phyloP scores from a whole-genome alignment of 30 jellyfish, hydroid and myxozoan species.

The Turritopsis dohrnii region DNA sequence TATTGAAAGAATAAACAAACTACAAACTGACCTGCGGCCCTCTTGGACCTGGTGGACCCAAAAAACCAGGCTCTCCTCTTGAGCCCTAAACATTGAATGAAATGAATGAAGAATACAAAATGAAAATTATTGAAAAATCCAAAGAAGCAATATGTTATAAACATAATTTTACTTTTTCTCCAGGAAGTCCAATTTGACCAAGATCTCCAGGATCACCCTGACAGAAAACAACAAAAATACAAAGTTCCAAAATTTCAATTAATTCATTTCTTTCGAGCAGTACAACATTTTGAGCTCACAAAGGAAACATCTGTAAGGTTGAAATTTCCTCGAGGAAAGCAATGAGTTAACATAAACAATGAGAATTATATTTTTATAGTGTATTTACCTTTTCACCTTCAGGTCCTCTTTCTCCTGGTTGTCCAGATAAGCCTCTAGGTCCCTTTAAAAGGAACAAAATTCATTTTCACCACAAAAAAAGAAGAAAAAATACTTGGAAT shows the following conservation, averaged over 20 bases:
- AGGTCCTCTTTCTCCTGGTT: slow-evolving; percentile 31
- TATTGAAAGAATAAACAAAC: too few relatives aligned
- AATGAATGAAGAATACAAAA: background rate
- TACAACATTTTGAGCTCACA: too few relatives aligned
- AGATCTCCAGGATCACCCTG: slow-evolving; percentile 33
- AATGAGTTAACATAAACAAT: too few relatives aligned
- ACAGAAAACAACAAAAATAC: background rate
- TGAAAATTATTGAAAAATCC: background rate
- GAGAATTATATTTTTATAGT: too few relatives aligned
- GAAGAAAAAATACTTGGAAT: too few relatives aligned
- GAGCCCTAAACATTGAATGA: slow-evolving; percentile 45
- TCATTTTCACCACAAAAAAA: background rate
- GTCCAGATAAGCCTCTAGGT: slow-evolving; percentile 46
- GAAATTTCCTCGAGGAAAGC: too few relatives aligned
- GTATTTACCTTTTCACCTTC: slow-evolving; percentile 48
- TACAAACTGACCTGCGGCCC: slow-evolving; percentile 27
- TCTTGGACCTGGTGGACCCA: slow-evolving; percentile 41
- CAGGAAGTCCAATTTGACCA: slow-evolving; percentile 23
- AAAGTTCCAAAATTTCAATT: too few relatives aligned
- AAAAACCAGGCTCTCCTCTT: slow-evolving; percentile 40
- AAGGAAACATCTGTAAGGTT: too few relatives aligned
- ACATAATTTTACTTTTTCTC: slow-evolving; percentile 23
- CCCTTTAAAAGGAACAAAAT: slow-evolving; percentile 43
- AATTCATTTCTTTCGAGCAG: too few relatives aligned
- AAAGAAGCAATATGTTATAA: background rate